Conservation (phyloP, 2,797 vertebrate genomes). For the Eleutherodactylus coqui region DNA sequence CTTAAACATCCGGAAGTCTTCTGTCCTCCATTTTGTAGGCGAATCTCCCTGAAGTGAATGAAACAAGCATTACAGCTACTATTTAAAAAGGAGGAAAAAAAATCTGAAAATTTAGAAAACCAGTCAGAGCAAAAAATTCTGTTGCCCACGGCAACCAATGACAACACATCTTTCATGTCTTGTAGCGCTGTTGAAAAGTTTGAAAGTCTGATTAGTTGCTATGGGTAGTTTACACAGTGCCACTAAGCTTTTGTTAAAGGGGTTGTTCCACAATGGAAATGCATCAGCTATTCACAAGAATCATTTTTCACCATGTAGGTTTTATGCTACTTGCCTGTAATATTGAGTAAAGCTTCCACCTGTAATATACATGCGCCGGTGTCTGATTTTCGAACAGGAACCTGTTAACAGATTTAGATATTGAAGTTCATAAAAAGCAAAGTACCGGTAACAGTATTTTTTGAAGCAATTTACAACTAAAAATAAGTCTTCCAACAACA, state of each 20-base stretch:
- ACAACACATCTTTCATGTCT: too few relatives aligned
- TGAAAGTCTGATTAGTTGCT: too few relatives aligned
- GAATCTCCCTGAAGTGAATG: constrained; percentile 85
- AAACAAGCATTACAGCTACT: background rate
- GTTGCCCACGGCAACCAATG: too few relatives aligned
- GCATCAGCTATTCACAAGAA: too few relatives aligned
- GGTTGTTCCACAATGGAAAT: too few relatives aligned
- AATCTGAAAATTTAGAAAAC: background rate
- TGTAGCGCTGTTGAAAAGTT: too few relatives aligned
- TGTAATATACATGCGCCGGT: constrained; percentile 97
- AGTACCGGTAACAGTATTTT: too few relatives aligned
- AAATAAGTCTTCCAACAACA: background rate
- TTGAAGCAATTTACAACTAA: background rate
- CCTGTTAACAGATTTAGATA: constrained; percentile 71
- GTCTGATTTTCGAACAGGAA: constrained; percentile 99
- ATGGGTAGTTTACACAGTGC: too few relatives aligned
- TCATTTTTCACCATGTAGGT: background rate
- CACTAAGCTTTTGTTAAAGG: too few relatives aligned
- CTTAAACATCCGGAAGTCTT: constrained; percentile 98
- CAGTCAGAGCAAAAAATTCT: too few relatives aligned
- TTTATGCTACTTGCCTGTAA: constrained; percentile 85
- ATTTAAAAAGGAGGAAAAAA: background rate
- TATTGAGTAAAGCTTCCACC: constrained; percentile 98
- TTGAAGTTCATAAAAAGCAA: background rate
- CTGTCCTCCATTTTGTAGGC: constrained; percentile 94